phyloP scores from a whole-genome alignment of 2,888 invertebrate genomes.

The Lathronympha strigana region DNA sequence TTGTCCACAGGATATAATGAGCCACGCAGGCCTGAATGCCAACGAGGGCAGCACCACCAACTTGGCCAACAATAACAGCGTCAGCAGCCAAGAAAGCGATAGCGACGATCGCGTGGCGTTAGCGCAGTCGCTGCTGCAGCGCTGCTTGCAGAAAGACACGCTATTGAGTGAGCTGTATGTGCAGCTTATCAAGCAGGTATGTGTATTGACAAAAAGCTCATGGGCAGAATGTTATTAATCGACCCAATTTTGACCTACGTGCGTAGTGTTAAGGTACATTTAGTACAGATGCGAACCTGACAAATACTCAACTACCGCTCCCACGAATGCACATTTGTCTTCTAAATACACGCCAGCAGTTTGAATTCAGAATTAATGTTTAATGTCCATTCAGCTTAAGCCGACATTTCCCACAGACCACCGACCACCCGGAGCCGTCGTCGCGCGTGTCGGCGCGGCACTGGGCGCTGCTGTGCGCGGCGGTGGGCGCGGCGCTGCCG shows the following conservation, averaged over 20 bases:
- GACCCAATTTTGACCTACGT: too few species aligned
- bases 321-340: too few species aligned
- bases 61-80: conserved; percentile 75
- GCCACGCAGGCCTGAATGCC: conserved; percentile 92
- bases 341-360: too few species aligned
- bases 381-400: too few species aligned
- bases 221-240: neutral
- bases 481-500: conserved; percentile 89
- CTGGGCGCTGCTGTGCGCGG: conserved; percentile 92
- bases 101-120: conserved; percentile 95
- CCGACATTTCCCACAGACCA: conserved; percentile 84
- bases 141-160: conserved; percentile 95
- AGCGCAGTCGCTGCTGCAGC: conserved; percentile 94
- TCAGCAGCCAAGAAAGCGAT: conserved; percentile 77
- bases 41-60: conserved; percentile 72
- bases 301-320: too few species aligned
- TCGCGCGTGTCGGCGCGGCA: conserved; percentile 94
- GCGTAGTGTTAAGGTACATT: too few species aligned
- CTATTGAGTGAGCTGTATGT: conserved; percentile 95
- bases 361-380: too few species aligned
- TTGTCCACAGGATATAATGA: conserved; percentile 86
- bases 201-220: neutral
- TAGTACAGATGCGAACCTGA: neutral
- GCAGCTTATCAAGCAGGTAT: conserved; percentile 93
- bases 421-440: conserved; percentile 95